Conservation (phyloP, 2,113 vertebrate species). For the Solenodon paradoxus region DNA sequence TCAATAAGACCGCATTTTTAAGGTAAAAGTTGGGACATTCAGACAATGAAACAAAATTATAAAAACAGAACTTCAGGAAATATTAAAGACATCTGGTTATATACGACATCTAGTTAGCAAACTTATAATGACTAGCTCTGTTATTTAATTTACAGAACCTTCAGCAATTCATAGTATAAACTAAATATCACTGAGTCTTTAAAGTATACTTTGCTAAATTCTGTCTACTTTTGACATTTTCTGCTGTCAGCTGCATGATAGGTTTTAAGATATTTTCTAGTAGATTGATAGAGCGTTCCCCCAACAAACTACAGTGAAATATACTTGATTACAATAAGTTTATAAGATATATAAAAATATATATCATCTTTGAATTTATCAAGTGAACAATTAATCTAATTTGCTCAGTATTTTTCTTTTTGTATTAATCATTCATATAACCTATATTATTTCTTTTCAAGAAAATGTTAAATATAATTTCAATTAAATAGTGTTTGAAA, state of each 20-base stretch:
- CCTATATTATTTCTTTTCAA: not conserved
- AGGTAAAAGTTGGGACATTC: not conserved
- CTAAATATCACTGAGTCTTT: not conserved
- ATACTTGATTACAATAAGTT: no score
- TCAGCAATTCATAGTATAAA: not conserved
- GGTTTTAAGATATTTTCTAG: not conserved
- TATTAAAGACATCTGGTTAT: no score
- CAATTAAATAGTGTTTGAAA: not conserved
- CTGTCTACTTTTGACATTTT: not conserved
- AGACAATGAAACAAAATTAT: not conserved
- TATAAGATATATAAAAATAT: no score
- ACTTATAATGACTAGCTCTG: not conserved
- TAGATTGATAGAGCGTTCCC: not conserved
- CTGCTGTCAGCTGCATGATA: not conserved
- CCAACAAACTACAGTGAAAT: not conserved
- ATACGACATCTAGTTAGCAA: not conserved
- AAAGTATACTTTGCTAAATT: not conserved
- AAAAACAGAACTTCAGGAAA: not conserved
- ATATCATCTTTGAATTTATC: not conserved
- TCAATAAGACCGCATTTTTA: not conserved
- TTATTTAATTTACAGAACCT: not conserved
- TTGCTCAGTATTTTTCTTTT: not conserved
- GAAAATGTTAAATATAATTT: constrained; percentile 10
- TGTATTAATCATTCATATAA: not conserved
- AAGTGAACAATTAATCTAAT: not conserved